phyloP scores from a whole-genome alignment of 2,888 invertebrate species.

The Drosophila lutescens region DNA sequence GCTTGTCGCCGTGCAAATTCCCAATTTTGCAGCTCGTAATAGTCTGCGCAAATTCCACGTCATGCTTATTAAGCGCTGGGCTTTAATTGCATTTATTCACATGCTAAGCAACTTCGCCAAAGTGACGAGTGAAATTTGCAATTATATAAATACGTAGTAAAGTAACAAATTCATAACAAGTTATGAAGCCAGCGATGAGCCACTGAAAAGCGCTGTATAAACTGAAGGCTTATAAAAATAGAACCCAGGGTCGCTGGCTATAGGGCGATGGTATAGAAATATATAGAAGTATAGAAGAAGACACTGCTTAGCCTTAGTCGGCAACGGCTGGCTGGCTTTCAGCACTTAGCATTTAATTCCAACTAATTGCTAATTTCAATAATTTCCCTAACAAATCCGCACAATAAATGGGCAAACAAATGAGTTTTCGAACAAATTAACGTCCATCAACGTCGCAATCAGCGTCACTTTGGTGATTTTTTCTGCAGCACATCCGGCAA shows the following conservation, averaged over 20 bases:
- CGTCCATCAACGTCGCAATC: constrained; percentile 38
- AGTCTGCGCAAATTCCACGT: constrained; percentile 55
- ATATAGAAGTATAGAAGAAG: neutral
- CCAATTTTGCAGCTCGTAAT: constrained; percentile 13
- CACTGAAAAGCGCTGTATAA: constrained; percentile 1
- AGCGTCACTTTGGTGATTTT: neutral
- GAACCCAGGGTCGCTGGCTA: constrained; percentile 39
- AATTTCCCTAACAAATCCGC: constrained; percentile 57
- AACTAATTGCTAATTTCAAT: constrained; percentile 70
- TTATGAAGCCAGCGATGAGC: constrained; percentile 20
- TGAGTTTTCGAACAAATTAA: constrained; percentile 45
- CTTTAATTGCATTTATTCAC: constrained; percentile 64
- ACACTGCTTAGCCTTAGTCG: constrained; percentile 4
- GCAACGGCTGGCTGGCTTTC: constrained; percentile 41
- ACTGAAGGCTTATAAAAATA: constrained; percentile 33
- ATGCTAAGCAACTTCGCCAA: constrained; percentile 39
- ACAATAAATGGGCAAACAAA: constrained; percentile 51
- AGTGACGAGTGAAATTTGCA: constrained; percentile 67
- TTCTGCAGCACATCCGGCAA: constrained; percentile 52
- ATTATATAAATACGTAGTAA: constrained; percentile 59
- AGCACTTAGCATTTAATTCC: constrained; percentile 51
- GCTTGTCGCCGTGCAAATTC: constrained; percentile 9
- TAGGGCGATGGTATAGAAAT: constrained; percentile 7
- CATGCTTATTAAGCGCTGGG: constrained; percentile 61
- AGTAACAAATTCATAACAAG: constrained; percentile 52